Evolutionary conservation across 2,888 invertebrate species (phyloP), one percentile per base, ranked within the genome.

Genomic region (Phania funesta): DNA sequence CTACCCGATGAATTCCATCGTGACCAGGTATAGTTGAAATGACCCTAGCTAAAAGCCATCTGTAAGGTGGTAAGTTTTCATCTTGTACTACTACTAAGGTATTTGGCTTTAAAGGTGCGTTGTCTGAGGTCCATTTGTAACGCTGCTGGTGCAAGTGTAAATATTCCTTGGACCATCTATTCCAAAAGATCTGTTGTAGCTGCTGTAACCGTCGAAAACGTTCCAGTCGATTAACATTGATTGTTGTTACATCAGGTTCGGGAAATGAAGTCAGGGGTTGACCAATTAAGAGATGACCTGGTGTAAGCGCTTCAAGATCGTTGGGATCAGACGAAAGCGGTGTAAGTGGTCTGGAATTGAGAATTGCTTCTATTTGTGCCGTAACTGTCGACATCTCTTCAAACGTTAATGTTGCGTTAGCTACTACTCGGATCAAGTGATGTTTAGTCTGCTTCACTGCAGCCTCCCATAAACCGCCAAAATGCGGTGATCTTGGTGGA

Each of bases 21-120:
- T 50, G 60, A 9, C 50, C 71, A 60, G 71, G 26, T n/a, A 35
- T 38, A 6, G 50, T 71, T 26, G 60, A 60, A 20, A 62, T 35
- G 6, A 71, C 26, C 35, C 60, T 18, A 22, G 50, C 50, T 2
- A 70, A 29, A 11, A 46, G 26, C 60, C 50, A 73, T 32, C 62
- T 73, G 41, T 62, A 73, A 3, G 71, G 60, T 3, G 71, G 60
- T 13, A 50, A 68, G 74, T 16, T 71, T 64, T 38, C 64, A 38
- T 3, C 78, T 70, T 9, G 78, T 75, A 6, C 60, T 35, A 26
- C 22, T 2, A 16, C 41, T 4, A 38, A 11, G 3, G n/a, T 24
- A 13, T 38, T 18, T 18, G 54, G 54, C 32, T 54, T 32, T 54
- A 54, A 16, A 13, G 32, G 56, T 32, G 20, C 18, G 4, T 41